phyloP scores from a whole-genome alignment of 2,888 invertebrate genomes.

The Brachylomia viminalis region DNA sequence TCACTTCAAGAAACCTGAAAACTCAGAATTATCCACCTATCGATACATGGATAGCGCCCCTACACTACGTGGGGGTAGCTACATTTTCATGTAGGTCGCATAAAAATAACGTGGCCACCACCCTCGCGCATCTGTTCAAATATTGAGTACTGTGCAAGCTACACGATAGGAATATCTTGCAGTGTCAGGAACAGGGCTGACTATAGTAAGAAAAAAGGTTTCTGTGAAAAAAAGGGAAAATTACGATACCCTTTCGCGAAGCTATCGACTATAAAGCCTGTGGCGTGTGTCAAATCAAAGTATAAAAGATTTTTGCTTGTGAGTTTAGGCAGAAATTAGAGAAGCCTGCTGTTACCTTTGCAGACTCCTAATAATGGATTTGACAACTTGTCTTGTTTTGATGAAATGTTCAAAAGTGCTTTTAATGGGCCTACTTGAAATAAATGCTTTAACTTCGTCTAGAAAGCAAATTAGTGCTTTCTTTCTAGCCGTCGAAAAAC shows the following conservation, averaged over 20 bases:
- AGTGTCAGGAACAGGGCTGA: conserved; percentile 56
- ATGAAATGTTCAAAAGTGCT: too few relatives aligned
- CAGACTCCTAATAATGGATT: background rate
- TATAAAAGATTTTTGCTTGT: background rate
- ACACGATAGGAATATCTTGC: conserved; percentile 56
- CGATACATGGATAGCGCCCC: conserved; percentile 64
- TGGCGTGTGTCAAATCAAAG: conserved; percentile 32
- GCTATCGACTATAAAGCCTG: background rate
- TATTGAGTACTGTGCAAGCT: conserved; percentile 81
- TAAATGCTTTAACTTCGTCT: too few relatives aligned
- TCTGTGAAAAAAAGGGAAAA: background rate
- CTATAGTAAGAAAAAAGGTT: conserved; percentile 15
- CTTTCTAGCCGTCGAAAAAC: background rate
- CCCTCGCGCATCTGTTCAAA: conserved; percentile 87
- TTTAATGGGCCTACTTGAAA: too few relatives aligned
- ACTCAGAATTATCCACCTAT: background rate
- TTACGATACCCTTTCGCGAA: conserved; percentile 23
- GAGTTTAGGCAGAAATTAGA: background rate
- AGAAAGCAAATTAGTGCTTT: background rate
- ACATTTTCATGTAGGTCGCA: conserved; percentile 88
- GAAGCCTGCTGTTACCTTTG: background rate
- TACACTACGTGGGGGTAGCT: conserved; percentile 75
- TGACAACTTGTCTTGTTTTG: too few relatives aligned
- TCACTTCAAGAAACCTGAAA: background rate
- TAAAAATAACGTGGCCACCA: conserved; percentile 89